Conservation (phyloP, 2,888 invertebrate genomes). For the Napeogenes sylphis region DNA sequence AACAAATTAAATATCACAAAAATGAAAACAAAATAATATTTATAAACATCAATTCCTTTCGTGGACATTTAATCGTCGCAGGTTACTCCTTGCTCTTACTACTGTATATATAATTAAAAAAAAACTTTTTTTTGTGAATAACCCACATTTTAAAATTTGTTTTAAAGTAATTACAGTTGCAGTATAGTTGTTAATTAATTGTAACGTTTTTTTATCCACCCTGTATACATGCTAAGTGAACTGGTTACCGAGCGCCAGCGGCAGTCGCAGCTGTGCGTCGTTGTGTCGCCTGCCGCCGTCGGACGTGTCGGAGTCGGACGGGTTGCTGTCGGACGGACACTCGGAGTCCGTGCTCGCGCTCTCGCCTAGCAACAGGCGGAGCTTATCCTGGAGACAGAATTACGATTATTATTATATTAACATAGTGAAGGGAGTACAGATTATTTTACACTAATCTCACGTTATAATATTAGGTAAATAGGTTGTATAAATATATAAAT, state of each 20-base stretch:
- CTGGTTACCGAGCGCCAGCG: constrained; percentile 52
- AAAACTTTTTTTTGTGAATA: too few relatives aligned
- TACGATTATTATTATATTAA: neutral
- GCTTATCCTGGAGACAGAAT: constrained; percentile 56
- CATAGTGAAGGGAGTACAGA: neutral
- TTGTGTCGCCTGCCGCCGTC: constrained; percentile 53
- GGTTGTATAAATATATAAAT: neutral
- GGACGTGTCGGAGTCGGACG: constrained; percentile 67
- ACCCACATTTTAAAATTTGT: too few relatives aligned
- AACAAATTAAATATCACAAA: too few relatives aligned
- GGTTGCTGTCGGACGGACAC: constrained; percentile 67
- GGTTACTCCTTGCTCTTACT: too few relatives aligned
- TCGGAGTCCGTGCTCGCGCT: constrained; percentile 68
- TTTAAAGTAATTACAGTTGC: too few relatives aligned
- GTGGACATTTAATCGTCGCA: too few relatives aligned
- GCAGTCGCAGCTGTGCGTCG: constrained; percentile 59
- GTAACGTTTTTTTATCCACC: neutral
- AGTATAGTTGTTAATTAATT: neutral
- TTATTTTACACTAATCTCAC: neutral
- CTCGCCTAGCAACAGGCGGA: constrained; percentile 67
- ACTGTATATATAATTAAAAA: too few relatives aligned
- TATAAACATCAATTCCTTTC: too few relatives aligned
- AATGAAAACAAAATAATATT: too few relatives aligned
- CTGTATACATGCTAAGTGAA: neutral
- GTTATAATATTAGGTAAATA: neutral